Base-by-base conservation (phyloP, 2,888 invertebrate species). In the Petrophora chlorosata region DNA sequence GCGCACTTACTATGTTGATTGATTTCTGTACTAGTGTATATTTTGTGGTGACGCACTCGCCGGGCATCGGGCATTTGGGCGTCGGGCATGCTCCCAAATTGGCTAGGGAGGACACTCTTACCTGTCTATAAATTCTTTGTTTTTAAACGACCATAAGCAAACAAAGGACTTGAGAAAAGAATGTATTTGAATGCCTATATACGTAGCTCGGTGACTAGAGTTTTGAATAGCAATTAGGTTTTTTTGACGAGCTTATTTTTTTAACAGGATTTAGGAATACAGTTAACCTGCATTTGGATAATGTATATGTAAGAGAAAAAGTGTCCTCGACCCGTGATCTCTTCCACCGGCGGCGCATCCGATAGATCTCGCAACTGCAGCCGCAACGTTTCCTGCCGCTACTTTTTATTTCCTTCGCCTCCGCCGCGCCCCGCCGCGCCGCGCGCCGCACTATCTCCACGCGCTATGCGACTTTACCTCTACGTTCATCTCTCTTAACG, bases 81-180 rank as follows among this genome's bases (percentile, higher is more conserved):
- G 14, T 15, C 15, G n/a, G 13, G 34, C 52, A 17, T 26, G 13
- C 10, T 43, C 40, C 46, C 54, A 49, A 52, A 43, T 49, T 54
- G 48, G 43, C 51, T 43, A 14, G 36, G 36, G 39, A 28, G 26
- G 5, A 26, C 17, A 39, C 13, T 9, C 8, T 41, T 45, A 47
- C n/a, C n/a, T n/a, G n/a, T 34, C 43, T 39, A 40, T 40, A 45
- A 26, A 33, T 34, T 35, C 1, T 28, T 17, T 34, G n/a, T 3
- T 17, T 33, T n/a, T n/a, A n/a, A n/a, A 32, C 32, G 13, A 36
- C 23, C 30, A 13, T 25, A 15, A 23, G 32, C 7, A 30, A 26
- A n/a, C n/a, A n/a, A n/a, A n/a, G n/a, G n/a, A n/a, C n/a, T n/a
- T n/a, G n/a, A n/a, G n/a, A n/a, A n/a, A n/a, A n/a, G n/a, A n/a